Conservation (phyloP, 2,797 vertebrate genomes). For the Pseudomugil tenellus region DNA sequence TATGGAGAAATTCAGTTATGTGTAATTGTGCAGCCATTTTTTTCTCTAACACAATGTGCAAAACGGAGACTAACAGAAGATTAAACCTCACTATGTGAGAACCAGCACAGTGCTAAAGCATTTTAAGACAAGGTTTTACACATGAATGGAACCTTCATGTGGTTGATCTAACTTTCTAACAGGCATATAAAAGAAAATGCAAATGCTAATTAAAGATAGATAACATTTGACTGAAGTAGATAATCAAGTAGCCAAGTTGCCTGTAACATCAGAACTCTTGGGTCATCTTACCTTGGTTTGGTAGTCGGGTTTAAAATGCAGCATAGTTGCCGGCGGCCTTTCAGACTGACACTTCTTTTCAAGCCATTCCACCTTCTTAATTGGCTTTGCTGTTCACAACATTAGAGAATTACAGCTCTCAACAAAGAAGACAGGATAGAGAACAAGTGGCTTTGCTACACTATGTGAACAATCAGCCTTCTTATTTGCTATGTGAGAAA, state of each 20-base stretch:
- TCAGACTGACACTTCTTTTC: conserved; percentile 62
- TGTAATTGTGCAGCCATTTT: neutral
- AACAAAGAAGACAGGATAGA: conserved; percentile 55
- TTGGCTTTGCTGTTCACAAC: conserved; percentile 65
- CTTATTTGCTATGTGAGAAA: conserved; percentile 70
- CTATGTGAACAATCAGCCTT: conserved; percentile 50
- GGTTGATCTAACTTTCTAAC: neutral
- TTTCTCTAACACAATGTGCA: neutral
- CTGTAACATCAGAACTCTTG: conserved; percentile 71
- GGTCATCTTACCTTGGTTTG: conserved; percentile 83
- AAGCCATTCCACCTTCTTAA: conserved; percentile 63
- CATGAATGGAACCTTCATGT: conserved; percentile 5
- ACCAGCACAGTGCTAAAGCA: neutral
- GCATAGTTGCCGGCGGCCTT: conserved; percentile 65
- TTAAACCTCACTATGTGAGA: neutral
- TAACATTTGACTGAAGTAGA: conserved; percentile 50
- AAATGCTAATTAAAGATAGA: conserved; percentile 60
- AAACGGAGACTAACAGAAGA: conserved; percentile 8
- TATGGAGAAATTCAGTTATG: neutral
- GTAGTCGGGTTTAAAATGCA: conserved; percentile 79
- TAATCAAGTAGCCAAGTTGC: conserved; percentile 49
- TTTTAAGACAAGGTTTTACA: neutral
- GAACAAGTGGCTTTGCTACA: conserved; percentile 53
- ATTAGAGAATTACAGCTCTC: conserved; percentile 61
- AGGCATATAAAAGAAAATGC: conserved; percentile 23